A percentile compares a stretch with the other conserved stretches of the same genome.
Evolutionary conservation across 2,113 vertebrate genomes (phyloP).

Genomic region (Rhynchopsitta pachyrhyncha): DNA sequence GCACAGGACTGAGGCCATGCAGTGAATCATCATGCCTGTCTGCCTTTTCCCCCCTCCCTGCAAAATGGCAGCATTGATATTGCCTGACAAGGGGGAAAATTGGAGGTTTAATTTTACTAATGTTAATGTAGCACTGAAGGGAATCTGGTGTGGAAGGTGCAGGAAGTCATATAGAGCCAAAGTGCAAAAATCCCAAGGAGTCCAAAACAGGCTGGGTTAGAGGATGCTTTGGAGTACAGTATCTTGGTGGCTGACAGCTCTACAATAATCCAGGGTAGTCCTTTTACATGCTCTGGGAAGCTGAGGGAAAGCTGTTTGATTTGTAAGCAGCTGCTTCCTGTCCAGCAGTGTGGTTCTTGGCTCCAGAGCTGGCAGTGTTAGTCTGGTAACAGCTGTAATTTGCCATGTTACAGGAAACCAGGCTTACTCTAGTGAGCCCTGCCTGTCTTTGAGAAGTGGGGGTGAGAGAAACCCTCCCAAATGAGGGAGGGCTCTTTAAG

Average conservation of each 20-base stretch:
- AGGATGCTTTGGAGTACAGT: background rate
- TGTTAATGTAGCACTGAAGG: background rate
- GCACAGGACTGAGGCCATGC: background rate
- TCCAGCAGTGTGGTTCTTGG: background rate
- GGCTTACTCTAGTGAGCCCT: background rate
- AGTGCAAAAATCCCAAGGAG: background rate
- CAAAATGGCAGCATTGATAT: background rate
- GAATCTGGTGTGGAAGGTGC: background rate
- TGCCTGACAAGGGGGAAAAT: background rate
- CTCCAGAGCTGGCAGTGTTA: background rate
- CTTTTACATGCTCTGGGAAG: background rate
- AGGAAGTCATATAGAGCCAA: background rate
- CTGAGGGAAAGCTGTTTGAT: background rate
- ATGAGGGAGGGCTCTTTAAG: background rate
- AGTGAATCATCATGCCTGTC: fast-evolving
- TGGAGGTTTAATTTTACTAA: background rate
- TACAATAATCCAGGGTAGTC: background rate
- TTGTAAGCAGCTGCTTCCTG: background rate
- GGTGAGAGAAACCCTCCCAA: background rate
- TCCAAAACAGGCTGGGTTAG: background rate
- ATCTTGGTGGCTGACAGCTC: background rate
- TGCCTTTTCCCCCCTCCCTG: background rate
- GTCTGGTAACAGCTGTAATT: background rate
- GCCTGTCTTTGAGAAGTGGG: background rate
- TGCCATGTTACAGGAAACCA: background rate